Base-by-base conservation (phyloP, 2,888 invertebrate genomes). In the Selenia dentaria region DNA sequence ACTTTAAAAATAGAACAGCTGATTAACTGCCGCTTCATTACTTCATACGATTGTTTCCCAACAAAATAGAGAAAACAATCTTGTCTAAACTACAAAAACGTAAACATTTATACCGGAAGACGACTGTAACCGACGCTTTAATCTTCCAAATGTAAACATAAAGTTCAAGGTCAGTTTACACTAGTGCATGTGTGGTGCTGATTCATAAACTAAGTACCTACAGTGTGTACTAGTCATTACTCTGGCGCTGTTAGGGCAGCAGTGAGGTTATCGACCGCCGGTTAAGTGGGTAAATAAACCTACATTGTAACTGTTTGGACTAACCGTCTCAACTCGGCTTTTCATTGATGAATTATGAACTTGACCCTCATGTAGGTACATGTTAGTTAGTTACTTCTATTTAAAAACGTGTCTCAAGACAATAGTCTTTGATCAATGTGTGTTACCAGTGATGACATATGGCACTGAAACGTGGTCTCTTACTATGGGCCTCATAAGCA, bases 151-250 rank as follows among this genome's bases (percentile, higher is more conserved):
- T 12, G 38, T 45, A 45, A 45, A 39, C 53, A 41, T 28, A 38
- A 26, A 46, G 54, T 46, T 57, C 43, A 51, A 40, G 51, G 41
- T 28, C 32, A 12, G 12, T 34, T 31, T 37, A 37, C 45, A 46
- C 45, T 28, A 3, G 6, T 9, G 31, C n/a, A 16, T 12, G 35
- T 20, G 9, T 29, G 11, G 40, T 3, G 22, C 16, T 41, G 33
- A 29, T 24, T 29, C 38, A 39, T 27, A 42, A 35, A 18, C n/a
- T n/a, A n/a, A n/a, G n/a, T n/a, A n/a, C n/a, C n/a, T 8, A 14
- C 27, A n/a, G 37, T 53, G 45, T 56, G 42, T 42, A 22, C 24
- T 4, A 18, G 14, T 27, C 37, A 34, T 41, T 16, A 16, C 16
- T 4, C 16, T 16, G 16, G 16, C 16, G 4, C 16, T 3, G 16